Evolutionary conservation across 2,888 invertebrate genomes (phyloP).

Genomic region (Andricus curvator): DNA sequence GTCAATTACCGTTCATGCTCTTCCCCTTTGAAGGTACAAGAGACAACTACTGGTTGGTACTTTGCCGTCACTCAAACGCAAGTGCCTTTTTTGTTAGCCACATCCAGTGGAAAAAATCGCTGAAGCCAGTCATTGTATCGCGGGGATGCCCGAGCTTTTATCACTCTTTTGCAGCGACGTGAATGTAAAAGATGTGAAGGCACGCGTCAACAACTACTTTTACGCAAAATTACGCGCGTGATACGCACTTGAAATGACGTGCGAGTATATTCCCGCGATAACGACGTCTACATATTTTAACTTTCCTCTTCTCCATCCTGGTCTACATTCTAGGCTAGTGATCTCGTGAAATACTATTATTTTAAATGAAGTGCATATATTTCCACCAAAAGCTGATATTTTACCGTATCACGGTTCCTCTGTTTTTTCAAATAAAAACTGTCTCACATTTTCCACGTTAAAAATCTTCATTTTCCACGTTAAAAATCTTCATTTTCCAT

Average conservation of each 20-base stretch:
- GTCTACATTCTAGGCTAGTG: not conserved
- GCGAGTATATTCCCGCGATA: conserved; percentile 17
- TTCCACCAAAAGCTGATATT: not conserved
- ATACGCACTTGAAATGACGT: conserved; percentile 25
- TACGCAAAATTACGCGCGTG: conserved; percentile 9
- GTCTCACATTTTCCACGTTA: not conserved
- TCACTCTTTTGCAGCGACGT: conserved; percentile 22
- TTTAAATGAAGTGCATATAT: not conserved
- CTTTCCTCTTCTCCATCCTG: conserved; percentile 44
- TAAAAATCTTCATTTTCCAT: too few species aligned
- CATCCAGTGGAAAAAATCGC: conserved; percentile 11
- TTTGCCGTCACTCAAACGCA: not conserved
- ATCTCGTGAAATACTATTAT: not conserved
- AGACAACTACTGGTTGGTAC: not conserved
- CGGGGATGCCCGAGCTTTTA: conserved; percentile 18
- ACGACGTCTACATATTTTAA: conserved; percentile 17
- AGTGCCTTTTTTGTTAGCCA: conserved; percentile 17
- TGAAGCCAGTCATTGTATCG: conserved; percentile 8
- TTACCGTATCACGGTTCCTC: not conserved
- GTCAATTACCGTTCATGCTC: conserved; percentile 24
- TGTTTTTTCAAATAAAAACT: not conserved
- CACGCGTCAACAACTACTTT: conserved; percentile 19
- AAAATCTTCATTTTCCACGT: too few species aligned
- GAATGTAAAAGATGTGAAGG: conserved; percentile 12
- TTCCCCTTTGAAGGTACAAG: not conserved